Evolutionary conservation across 2,888 invertebrate species (phyloP), one percentile per base, ranked within the genome.

Genomic region (Trichacis sp.): DNA sequence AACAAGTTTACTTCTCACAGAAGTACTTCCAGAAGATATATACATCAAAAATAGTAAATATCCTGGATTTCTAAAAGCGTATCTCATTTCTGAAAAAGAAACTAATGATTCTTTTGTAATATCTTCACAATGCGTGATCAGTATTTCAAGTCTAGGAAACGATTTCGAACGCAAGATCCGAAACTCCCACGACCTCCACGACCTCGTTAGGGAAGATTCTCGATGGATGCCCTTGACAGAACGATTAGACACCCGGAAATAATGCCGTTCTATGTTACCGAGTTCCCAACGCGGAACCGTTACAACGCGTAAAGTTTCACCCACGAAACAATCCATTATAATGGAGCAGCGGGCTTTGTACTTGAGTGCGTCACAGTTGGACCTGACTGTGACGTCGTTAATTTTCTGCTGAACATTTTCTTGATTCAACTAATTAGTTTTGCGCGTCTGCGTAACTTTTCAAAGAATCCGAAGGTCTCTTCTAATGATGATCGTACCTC

Each of bases 211-310:
- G 64, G 54, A 60, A 60, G 60, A 58, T 56, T 50, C 60, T 64
- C 67, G 56, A 59, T 68, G 59, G 60, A 59, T 57, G 62, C 50
- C 60, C 60, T 68, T 57, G 62, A 64, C 67, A 68, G 53, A 63
- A 56, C 60, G 67, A 67, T 63, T 58, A 63, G 67, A 67, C 63
- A 63, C 52, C 67, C 59, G 63, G 62, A 67, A 67, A 67, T 67
- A 67, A 63, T 67, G 56, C 63, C 50, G 60, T 60, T 42, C 43
- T 57, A 42, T 56, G 36, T 46, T 58, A 53, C 60, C 49, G 60
- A 67, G 63, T 63, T 67, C 45, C 58, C 58, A 63, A 59, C 56
- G 43, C 62, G 48, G 48, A 58, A 62, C 55, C 58, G 53, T 59
- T 67, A 54, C 49, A 50, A 57, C 59, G 51, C 53, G 52, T 59